Base-by-base conservation (phyloP, 2,888 invertebrate species). In the Cancer borealis region DNA sequence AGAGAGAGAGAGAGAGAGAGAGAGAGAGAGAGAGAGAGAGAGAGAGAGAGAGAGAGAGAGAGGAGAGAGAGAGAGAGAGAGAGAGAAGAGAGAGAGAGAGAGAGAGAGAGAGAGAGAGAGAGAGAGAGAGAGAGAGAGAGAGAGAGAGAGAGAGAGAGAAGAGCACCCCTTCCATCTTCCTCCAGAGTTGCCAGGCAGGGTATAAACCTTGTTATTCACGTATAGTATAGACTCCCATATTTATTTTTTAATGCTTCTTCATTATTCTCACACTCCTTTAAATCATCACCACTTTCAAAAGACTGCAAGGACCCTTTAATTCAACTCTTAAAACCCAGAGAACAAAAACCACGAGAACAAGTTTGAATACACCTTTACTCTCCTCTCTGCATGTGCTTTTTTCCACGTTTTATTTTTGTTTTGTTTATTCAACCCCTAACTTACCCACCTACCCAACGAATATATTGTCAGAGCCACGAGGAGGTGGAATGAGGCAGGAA, bases 121-220 rank as follows among this genome's bases (percentile, higher is more conserved):
- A 60, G 60, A 60, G 88, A 21, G 88, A 88, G 46, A n/a, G n/a
- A 21, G 88, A 88, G 88, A 39, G 88, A 45, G 88, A 88, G 45
- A 88, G 88, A 46, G 88, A 88, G 88, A 88, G 46, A 46, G 88
- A 88, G 88, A 88, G 88, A 46, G 88, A 88, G 88, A 88, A 60
- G 60, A 21, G 21, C 60, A 60, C 60, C 60, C 60, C 73, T 79
- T 26, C 84, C 39, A 39, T 84, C 84, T 84, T 10, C 12, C 39
- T 12, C 39, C 3, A 30, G 10, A 17, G 84, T 84, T 84, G 84
- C 84, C 84, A 84, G 84, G 14, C 39, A 17, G 8, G 4, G 8
- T 30, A 39, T 26, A 84, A 14, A 39, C 10, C 39, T 84, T 39
- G 30, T 84, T 84, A 84, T 84, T 39, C 14, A 12, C 39, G 5